Base-by-base conservation (phyloP, 1,140 invertebrate genomes). In the Diplogasteroides magnus region DNA sequence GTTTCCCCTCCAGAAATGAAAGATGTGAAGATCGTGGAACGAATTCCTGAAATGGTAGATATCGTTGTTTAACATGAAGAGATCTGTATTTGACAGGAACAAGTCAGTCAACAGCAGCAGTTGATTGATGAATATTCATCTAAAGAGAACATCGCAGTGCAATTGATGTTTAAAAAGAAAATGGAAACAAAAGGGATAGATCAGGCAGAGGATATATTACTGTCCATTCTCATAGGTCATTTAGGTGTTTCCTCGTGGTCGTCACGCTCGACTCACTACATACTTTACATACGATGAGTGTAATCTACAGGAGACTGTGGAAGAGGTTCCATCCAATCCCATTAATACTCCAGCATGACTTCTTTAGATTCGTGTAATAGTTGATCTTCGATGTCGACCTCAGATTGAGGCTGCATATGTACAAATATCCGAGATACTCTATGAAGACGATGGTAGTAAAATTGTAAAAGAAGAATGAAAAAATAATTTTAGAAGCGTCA, bases 401-500 rank as follows among this genome's bases (percentile, higher is more conserved):
- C 3, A 70, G 55, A 55, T 15, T 31, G 71, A 37, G 56, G 31
- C 37, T 28, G 60, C 72, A 0, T 57, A 70, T 25, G 68, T 73
- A 11, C 56, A 70, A 31, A 64, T 73, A 19, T 55, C 72, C n/a
- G 61, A 69, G 31, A 67, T 63, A 37, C 61, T 74, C 61, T 69
- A 66, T 64, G 72, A 69, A 29, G 72, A 73, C 37, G 72, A 70
- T 62, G 72, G 67, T 69, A 61, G 58, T 60, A 48, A 26, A 31
- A 6, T 48, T 48, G 59, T 15, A 11, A 61, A 15, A 15, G 15
- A 61, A 6, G n/a, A 26, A 29, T n/a, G 25, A 26, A 61, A 11
- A 26, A 26, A 26, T 26, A 19, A n/a, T 72, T 73, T 55, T 28
- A 74, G 72, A 74, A 68, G 74, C 66, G 3, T 74, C 73, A 15